A percentile compares a stretch with the other conserved stretches of the same genome.
phyloP scores from a whole-genome alignment of 1,140 invertebrate genomes.

The Mactra quadrangularis region DNA sequence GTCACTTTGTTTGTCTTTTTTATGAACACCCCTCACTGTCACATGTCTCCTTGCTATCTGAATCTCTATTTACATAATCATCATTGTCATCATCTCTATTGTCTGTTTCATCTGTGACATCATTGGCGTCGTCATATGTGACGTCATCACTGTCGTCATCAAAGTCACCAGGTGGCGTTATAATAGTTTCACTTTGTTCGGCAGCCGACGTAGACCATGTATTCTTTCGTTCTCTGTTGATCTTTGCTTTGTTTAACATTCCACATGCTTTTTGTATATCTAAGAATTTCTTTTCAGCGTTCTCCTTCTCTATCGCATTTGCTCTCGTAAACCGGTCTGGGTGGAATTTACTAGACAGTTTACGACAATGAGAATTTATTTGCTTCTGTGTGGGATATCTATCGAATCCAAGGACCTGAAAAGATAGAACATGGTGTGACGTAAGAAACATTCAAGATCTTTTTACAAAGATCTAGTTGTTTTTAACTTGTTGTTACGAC shows the following conservation, averaged over 20 bases:
- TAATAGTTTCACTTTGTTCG: constrained; percentile 6
- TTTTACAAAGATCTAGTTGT: no score
- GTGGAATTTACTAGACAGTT: constrained; percentile 51
- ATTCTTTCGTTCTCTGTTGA: constrained; percentile 29
- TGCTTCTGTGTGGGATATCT: constrained; percentile 40
- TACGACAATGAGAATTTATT: constrained; percentile 38
- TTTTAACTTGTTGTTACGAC: no score
- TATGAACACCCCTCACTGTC: not conserved
- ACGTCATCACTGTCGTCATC: constrained; percentile 24
- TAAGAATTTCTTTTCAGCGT: constrained; percentile 41
- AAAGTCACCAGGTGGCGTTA: constrained; percentile 11
- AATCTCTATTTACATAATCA: not conserved
- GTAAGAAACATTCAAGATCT: no score
- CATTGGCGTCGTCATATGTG: not conserved
- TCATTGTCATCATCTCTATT: constrained; percentile 4
- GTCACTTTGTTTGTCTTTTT: no score
- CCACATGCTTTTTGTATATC: constrained; percentile 53
- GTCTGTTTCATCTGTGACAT: not conserved
- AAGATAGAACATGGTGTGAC: not conserved
- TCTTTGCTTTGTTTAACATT: constrained; percentile 30
- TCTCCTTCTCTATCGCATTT: constrained; percentile 13
- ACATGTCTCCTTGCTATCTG: not conserved
- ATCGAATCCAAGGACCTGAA: constrained; percentile 51
- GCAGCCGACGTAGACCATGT: constrained; percentile 21
- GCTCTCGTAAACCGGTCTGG: constrained; percentile 41